Evolutionary conservation across 64 coral and sea anemone genomes (phyloP).

Genomic region (Hydrozoanthus tunicans): DNA sequence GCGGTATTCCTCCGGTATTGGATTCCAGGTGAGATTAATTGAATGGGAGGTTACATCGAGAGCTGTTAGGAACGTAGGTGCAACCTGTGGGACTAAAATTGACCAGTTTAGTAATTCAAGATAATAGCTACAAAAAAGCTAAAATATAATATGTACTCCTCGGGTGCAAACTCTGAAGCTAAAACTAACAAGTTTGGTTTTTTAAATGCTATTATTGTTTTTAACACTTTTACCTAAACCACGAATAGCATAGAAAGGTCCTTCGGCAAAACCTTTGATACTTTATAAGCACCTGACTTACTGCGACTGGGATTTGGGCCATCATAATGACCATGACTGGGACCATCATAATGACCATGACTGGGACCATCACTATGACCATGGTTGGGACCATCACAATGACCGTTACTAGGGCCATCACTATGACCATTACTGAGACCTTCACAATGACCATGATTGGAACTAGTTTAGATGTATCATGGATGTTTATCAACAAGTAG

Average conservation of each 20-base stretch:
- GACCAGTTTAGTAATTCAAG: background rate
- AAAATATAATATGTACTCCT: background rate
- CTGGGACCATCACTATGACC: background rate
- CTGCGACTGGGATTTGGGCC: too few species aligned
- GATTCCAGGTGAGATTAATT: slow-evolving; percentile 23
- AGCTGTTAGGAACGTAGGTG: background rate
- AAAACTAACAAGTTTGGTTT: too few species aligned
- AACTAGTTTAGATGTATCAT: too few species aligned
- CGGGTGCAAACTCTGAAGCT: too few species aligned
- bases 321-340: too few species aligned
- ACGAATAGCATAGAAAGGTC: background rate
- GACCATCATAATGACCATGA: background rate
- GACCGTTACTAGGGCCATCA: background rate
- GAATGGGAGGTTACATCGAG: background rate
- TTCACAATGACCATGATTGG: background rate
- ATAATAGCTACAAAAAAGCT: background rate
- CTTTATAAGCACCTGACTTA: background rate
- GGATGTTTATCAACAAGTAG: too few species aligned
- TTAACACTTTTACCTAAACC: background rate
- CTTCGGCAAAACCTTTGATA: background rate
- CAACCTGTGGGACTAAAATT: slow-evolving; percentile 22
- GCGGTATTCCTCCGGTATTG: slow-evolving; percentile 10
- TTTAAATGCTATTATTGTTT: too few species aligned
- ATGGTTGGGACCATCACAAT: background rate
- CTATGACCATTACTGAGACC: background rate